A percentile compares a stretch with the other conserved stretches of the same genome.
Conservation (phyloP, 2,888 invertebrate species). For the Aphidoletes aphidimyza region DNA sequence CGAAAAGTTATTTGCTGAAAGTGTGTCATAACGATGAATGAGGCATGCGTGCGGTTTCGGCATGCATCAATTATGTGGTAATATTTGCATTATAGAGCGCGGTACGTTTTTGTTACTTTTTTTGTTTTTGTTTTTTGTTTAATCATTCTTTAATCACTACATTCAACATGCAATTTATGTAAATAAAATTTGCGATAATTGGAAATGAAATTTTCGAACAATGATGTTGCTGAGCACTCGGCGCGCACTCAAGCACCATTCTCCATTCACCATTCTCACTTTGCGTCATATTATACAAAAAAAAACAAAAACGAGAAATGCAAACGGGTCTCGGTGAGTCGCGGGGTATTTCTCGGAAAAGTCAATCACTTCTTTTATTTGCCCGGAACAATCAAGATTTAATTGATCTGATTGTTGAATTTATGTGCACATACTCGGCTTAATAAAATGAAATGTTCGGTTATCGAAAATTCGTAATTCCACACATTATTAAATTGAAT, state of each 20-base stretch:
- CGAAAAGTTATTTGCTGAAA: slow-evolving; percentile 19
- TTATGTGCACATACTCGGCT: not conserved
- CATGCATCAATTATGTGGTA: slow-evolving; percentile 51
- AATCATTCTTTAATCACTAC: slow-evolving; percentile 51
- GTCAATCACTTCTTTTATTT: slow-evolving; percentile 49
- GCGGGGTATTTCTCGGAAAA: not conserved
- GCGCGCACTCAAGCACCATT: no score
- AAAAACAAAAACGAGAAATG: no score
- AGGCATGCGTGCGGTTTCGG: slow-evolving; percentile 30
- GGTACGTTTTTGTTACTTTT: slow-evolving; percentile 18
- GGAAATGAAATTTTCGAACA: slow-evolving; percentile 33
- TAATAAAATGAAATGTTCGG: no score
- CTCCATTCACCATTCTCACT: no score
- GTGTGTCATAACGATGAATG: slow-evolving; percentile 33
- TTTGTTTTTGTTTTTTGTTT: not conserved
- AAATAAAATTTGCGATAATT: slow-evolving; percentile 41
- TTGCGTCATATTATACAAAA: no score
- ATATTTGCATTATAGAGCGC: slow-evolving; percentile 36
- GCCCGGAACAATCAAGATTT: slow-evolving; percentile 9
- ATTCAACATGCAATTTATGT: slow-evolving; percentile 51
- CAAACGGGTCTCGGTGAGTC: not conserved
- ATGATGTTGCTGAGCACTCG: not conserved
- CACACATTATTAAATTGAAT: no score
- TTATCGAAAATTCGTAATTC: no score
- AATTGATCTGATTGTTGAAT: slow-evolving; percentile 42